Evolutionary conservation across 2,888 invertebrate genomes (phyloP).

Genomic region (Chrysolina oricalcia): DNA sequence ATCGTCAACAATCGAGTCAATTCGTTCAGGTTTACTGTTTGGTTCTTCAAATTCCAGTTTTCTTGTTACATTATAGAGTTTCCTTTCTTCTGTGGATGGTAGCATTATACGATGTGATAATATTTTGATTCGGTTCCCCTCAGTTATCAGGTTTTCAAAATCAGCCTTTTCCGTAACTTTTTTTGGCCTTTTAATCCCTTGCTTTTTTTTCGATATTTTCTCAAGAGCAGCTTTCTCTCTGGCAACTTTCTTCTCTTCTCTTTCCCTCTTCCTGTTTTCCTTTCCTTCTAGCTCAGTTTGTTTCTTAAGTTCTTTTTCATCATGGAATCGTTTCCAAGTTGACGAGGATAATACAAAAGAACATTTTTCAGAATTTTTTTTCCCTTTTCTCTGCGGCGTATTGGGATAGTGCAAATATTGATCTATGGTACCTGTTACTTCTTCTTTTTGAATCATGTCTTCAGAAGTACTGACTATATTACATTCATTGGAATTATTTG

Average conservation of each 20-base stretch:
- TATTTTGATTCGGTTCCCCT: neutral
- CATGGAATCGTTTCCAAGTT: neutral
- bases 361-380: neutral
- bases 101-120: too few relatives aligned
- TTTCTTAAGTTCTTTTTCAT: neutral
- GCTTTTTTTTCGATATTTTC: neutral
- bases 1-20: too few relatives aligned
- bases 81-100: too few relatives aligned
- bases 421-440: neutral
- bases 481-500: slow-evolving; percentile 1
- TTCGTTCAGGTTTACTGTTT: too few relatives aligned
- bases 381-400: slow-evolving; percentile 1
- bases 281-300: neutral
- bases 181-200: neutral
- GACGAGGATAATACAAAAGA: neutral
- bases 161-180: neutral
- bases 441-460: neutral
- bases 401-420: slow-evolving; percentile 4
- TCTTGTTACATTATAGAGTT: too few relatives aligned
- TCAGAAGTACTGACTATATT: neutral
- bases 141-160: neutral
- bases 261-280: neutral
- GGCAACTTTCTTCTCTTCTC: slow-evolving; percentile 6
- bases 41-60: too few relatives aligned
- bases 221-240: neutral